Percentiles rank a stretch among this genome's conserved stretches.
These are phyloP conservation scores for Anoura caudifer DNA, from an alignment of 2,113 vertebrate genomes.

Conservation along the genomic window DNA sequence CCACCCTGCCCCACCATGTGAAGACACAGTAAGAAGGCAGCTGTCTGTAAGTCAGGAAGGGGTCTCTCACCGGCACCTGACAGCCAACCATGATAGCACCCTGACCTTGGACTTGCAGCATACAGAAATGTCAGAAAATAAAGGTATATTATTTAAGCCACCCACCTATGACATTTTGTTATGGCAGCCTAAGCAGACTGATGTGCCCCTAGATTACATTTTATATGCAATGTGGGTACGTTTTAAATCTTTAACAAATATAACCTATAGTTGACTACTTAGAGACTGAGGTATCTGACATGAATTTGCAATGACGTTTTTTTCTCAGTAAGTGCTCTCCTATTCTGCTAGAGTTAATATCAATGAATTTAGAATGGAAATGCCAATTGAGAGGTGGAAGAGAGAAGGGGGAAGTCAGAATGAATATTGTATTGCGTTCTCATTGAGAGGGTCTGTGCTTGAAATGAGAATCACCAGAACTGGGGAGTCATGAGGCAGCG, in stretches of 20 bases:
- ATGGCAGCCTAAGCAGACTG: background rate
- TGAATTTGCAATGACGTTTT: background rate
- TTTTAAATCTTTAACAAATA: conserved; percentile 33
- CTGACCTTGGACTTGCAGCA: background rate
- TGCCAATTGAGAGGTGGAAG: background rate
- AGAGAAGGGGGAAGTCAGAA: background rate
- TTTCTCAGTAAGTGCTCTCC: background rate
- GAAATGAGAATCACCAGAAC: background rate
- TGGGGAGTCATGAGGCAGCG: background rate
- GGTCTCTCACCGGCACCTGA: background rate
- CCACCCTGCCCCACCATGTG: background rate
- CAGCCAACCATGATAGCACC: no score
- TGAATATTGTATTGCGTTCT: background rate
- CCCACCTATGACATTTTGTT: background rate
- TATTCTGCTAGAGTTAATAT: conserved; percentile 13
- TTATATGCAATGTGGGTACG: background rate
- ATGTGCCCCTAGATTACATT: background rate
- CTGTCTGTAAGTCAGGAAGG: background rate
- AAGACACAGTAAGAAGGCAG: background rate
- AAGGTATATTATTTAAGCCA: background rate
- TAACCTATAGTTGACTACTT: background rate
- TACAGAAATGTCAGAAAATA: background rate
- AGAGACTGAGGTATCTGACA: background rate
- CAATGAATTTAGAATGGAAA: background rate
- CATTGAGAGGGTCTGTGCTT: background rate